Base-by-base conservation (phyloP, 1,140 invertebrate species). In the Thaumetopoea pityocampa region DNA sequence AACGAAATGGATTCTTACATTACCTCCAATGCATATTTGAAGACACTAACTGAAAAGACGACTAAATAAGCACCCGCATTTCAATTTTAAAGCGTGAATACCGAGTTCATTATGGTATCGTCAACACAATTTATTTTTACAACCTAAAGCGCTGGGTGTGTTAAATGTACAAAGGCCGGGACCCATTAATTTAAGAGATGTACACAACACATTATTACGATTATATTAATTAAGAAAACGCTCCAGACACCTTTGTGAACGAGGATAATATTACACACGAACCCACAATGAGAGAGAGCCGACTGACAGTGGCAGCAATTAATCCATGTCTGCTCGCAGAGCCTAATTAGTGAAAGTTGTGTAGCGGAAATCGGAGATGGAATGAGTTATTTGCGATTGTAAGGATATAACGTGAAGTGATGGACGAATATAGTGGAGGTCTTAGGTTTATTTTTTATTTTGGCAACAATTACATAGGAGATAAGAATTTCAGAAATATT, bases 141-240 rank as follows among this genome's bases (percentile, higher is more conserved):
- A 41, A 41, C 27, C 37, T n/a, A 40, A 40, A 40, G 19, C n/a
- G 27, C 28, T 41, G 37, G 32, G 32, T 41, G 36, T 40, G 36
- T 40, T 40, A 41, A 41, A 41, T 23, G 30, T 41, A 41, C 37
- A 41, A 41, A 41, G 28, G 27, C 30, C 27, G 19, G 28, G 37
- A 41, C 19, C 3, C 27, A 41, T 41, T 41, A 41, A 41, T 41
- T 41, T 41, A 30, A 41, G 61, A 51, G 33, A 44, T 35, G 44
- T 36, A 40, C 40, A 43, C 50, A 45, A 37, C 51, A 58, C 50
- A 49, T 58, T 57, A 38, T 68, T 67, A 67, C 60, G 58, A 62
- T 66, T 56, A 67, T 61, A 78, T 74, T 74, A 67, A 78, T 74
- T 74, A 74, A 72, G 70, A 71, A 67, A 71, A 63, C 51, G 47